Percentiles rank a stretch among this genome's conserved stretches.
These are phyloP conservation scores for Drosophila aldrichi DNA, from an alignment of 2,888 invertebrate species.

Conservation along the genomic window DNA sequence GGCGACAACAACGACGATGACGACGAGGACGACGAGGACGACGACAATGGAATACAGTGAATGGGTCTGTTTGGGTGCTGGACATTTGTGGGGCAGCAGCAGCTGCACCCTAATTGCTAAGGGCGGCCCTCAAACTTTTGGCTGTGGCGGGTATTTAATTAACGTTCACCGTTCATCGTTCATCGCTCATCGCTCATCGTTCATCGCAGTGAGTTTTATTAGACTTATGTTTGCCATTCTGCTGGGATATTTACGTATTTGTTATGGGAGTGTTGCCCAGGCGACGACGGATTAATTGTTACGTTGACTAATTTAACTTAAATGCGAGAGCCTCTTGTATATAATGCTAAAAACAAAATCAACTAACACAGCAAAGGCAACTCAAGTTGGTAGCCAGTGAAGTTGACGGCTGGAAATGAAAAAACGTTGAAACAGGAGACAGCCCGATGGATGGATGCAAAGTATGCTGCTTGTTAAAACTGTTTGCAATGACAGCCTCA, in stretches of 20 bases:
- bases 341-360: slow-evolving; percentile 18
- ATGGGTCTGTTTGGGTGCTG: slow-evolving; percentile 8
- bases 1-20: slow-evolving; percentile 44
- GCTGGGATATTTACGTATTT: slow-evolving; percentile 26
- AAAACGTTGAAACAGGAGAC: slow-evolving; percentile 44
- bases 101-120: slow-evolving; percentile 69
- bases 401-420: slow-evolving; percentile 50
- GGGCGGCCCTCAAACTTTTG: slow-evolving; percentile 57
- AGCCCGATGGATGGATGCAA: slow-evolving; percentile 22
- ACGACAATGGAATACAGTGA: slow-evolving; percentile 12
- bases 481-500: slow-evolving; percentile 33
- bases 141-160: slow-evolving; percentile 65
- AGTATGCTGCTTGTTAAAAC: slow-evolving; percentile 32
- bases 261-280: slow-evolving; percentile 63
- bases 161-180: slow-evolving; percentile 65
- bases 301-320: slow-evolving; percentile 64
- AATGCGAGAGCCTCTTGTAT: slow-evolving; percentile 37
- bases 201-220: slow-evolving; percentile 37
- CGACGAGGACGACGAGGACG: slow-evolving; percentile 38
- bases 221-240: slow-evolving; percentile 35
- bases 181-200: slow-evolving; percentile 61
- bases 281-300: slow-evolving; percentile 62
- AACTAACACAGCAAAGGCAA: slow-evolving; percentile 11
- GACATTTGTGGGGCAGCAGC: slow-evolving; percentile 58
- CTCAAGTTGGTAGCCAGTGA: slow-evolving; percentile 23